A percentile compares a stretch with the other conserved stretches of the same genome.
phyloP scores from a whole-genome alignment of 2,797 vertebrate genomes.

The Chelon auratus region DNA sequence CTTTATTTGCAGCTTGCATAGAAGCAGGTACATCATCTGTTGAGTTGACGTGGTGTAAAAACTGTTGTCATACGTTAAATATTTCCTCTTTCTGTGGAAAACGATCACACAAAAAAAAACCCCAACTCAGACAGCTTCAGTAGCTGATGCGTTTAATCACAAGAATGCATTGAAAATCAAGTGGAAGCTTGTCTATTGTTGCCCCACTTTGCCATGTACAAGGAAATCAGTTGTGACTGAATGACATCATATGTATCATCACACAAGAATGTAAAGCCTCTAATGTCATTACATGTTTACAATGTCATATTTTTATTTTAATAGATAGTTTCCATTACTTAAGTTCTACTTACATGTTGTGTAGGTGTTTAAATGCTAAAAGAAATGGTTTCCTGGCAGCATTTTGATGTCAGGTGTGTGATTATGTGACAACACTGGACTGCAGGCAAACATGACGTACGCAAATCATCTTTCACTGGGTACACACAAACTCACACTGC shows the following conservation, averaged over 20 bases:
- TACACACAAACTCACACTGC: constrained; percentile 15
- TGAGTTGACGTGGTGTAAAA: too few relatives aligned
- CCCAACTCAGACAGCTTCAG: neutral
- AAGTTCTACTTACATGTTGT: neutral
- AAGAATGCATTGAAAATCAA: constrained; percentile 29
- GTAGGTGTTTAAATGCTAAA: neutral
- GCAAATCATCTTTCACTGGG: constrained; percentile 17
- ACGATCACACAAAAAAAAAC: neutral
- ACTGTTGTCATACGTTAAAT: neutral
- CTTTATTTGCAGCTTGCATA: constrained; percentile 5
- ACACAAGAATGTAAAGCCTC: neutral
- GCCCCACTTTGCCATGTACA: neutral
- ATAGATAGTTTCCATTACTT: neutral
- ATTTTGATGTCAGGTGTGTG: constrained; percentile 31
- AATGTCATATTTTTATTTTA: neutral
- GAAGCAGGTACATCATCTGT: neutral
- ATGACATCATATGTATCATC: neutral
- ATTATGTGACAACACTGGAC: constrained; percentile 32
- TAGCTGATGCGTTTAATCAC: neutral
- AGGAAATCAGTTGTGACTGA: constrained; percentile 27
- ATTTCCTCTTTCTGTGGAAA: neutral
- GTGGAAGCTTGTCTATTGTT: neutral
- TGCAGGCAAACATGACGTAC: constrained; percentile 39
- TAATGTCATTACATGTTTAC: too few relatives aligned
- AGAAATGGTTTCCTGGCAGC: constrained; percentile 2